Conservation (phyloP, 2,888 invertebrate genomes). For the Torymus aiolomorphi region DNA sequence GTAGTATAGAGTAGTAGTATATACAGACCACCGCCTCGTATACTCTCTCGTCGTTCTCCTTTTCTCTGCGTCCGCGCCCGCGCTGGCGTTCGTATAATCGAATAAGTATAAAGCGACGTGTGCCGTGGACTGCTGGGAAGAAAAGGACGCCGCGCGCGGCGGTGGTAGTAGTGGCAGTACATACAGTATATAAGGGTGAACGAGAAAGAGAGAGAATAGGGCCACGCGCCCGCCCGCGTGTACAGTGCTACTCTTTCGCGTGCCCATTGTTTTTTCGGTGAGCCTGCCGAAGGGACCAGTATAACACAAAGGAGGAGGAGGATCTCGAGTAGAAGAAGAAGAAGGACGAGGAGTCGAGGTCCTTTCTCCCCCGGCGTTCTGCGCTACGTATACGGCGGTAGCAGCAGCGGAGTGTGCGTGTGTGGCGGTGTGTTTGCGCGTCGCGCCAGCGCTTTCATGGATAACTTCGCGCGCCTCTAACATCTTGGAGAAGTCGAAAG, state of each 20-base stretch:
- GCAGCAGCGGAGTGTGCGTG: no score
- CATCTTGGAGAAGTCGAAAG: conserved; percentile 47
- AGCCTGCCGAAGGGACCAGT: not conserved
- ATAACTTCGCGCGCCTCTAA: conserved; percentile 36
- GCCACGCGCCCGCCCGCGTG: conserved; percentile 15
- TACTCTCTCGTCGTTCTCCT: no score
- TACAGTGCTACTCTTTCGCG: not conserved
- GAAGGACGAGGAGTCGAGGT: not conserved
- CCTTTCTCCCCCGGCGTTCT: no score
- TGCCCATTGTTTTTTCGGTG: not conserved
- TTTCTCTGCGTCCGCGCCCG: no score
- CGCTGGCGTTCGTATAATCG: no score
- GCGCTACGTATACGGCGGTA: not conserved
- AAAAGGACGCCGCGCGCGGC: no score
- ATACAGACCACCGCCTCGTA: no score
- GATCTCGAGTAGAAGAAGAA: not conserved
- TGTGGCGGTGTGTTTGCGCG: conserved; percentile 6
- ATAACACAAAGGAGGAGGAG: not conserved
- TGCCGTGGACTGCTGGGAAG: no score
- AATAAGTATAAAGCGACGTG: no score
- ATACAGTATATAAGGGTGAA: no score
- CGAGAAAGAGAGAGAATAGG: not conserved
- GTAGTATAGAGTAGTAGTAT: no score
- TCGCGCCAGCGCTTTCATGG: conserved; percentile 41
- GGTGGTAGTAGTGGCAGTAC: no score